These are phyloP conservation scores for Halcyon chelicuti DNA, from an alignment of 2,797 vertebrate genomes.

Conservation along the genomic window DNA sequence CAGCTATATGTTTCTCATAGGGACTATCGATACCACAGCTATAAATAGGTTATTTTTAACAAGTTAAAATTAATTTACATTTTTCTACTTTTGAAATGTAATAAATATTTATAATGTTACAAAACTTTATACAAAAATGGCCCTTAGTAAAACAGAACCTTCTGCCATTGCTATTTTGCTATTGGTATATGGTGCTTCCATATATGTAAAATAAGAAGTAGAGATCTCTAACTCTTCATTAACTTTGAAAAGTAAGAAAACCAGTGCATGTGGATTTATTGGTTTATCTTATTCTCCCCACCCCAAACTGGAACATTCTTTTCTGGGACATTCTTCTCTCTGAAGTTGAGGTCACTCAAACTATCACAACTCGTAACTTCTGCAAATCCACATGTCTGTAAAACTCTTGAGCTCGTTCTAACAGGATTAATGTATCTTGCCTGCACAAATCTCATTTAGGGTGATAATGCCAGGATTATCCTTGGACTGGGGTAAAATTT, in stretches of 20 bases:
- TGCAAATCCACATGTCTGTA: not conserved
- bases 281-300: not conserved
- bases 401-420: not conserved
- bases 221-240: not conserved
- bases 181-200: not conserved
- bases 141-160: not conserved
- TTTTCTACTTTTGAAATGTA: not conserved
- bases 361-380: not conserved
- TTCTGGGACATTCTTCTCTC: not conserved
- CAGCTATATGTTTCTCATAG: not conserved
- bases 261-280: not conserved
- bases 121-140: not conserved
- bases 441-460: constrained; percentile 18
- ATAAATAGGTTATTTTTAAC: not conserved
- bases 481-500: not conserved
- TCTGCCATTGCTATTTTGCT: not conserved
- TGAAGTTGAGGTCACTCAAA: not conserved
- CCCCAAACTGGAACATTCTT: not conserved
- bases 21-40: not conserved
- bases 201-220: not conserved
- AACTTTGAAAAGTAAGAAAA: not conserved
- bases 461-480: constrained; percentile 22
- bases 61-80: not conserved
- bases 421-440: constrained; percentile 17
- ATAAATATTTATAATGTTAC: not conserved